phyloP scores from a whole-genome alignment of 2,797 vertebrate species.

The Jordanella pulchra region DNA sequence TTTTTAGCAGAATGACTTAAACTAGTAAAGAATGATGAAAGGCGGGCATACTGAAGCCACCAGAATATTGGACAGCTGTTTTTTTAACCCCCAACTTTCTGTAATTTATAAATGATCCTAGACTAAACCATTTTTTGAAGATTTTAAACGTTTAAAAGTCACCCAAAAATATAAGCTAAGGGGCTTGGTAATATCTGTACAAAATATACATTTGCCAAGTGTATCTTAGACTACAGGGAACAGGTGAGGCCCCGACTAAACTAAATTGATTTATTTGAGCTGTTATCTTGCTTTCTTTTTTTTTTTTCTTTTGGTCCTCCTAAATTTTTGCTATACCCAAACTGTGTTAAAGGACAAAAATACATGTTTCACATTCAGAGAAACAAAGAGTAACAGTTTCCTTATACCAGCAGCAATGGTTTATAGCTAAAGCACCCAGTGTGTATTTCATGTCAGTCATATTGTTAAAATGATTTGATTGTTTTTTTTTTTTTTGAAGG shows the following conservation, averaged over 20 bases:
- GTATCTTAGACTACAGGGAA: conserved; percentile 47
- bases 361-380: conserved; percentile 42
- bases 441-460: not conserved
- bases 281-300: not conserved
- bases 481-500: not conserved
- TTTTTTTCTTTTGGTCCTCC: conserved; percentile 10
- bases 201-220: conserved; percentile 44
- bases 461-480: not conserved
- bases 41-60: conserved; percentile 1
- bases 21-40: conserved; percentile 10
- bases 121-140: conserved; percentile 21
- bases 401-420: conserved; percentile 69
- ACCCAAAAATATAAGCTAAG: conserved; percentile 7
- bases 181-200: not conserved
- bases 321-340: conserved; percentile 27
- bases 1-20: conserved; percentile 7
- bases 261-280: conserved; percentile 10
- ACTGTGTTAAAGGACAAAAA: conserved; percentile 37
- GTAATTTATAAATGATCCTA: conserved; percentile 21
- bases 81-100: conserved; percentile 10
- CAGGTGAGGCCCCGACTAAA: conserved; percentile 22
- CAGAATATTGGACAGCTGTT: too few relatives aligned
- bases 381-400: conserved; percentile 66
- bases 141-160: conserved; percentile 5
- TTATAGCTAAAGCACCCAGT: conserved; percentile 48